These are phyloP conservation scores for Deroplatys truncata DNA, from an alignment of 2,888 invertebrate genomes.

Conservation along the genomic window DNA sequence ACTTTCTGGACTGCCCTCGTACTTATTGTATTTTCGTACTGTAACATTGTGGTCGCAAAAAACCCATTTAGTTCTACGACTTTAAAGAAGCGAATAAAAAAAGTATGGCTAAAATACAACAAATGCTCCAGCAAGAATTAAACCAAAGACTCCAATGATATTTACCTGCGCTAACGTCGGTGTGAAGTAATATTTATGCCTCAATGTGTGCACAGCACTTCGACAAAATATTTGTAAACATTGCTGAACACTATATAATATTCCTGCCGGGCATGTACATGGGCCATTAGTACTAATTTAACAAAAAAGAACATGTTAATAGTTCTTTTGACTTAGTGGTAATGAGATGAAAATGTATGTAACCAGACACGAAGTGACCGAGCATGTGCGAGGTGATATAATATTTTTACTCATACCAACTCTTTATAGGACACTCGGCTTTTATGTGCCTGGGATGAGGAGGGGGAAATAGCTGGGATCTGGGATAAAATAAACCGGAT, in stretches of 20 bases:
- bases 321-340: background rate
- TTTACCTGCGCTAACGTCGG: too few species aligned
- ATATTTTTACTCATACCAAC: background rate
- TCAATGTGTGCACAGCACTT: too few species aligned
- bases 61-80: too few species aligned
- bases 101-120: too few species aligned
- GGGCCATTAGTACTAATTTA: background rate
- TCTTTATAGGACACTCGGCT: background rate
- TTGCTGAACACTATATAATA: background rate
- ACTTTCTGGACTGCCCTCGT: too few species aligned
- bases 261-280: background rate
- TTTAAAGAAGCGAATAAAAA: too few species aligned
- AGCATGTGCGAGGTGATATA: background rate
- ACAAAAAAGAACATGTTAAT: background rate
- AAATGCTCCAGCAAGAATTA: too few species aligned
- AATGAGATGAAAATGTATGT: background rate
- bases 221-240: background rate
- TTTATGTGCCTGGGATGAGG: background rate
- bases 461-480: background rate
- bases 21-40: too few species aligned
- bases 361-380: background rate
- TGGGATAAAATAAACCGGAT: slow-evolving; percentile 7
- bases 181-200: too few species aligned
- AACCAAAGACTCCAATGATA: too few species aligned
- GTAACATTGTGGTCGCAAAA: too few species aligned